These are phyloP conservation scores for Chlorodrepanis virens DNA, from an alignment of 2,113 vertebrate genomes.

Conservation along the genomic window DNA sequence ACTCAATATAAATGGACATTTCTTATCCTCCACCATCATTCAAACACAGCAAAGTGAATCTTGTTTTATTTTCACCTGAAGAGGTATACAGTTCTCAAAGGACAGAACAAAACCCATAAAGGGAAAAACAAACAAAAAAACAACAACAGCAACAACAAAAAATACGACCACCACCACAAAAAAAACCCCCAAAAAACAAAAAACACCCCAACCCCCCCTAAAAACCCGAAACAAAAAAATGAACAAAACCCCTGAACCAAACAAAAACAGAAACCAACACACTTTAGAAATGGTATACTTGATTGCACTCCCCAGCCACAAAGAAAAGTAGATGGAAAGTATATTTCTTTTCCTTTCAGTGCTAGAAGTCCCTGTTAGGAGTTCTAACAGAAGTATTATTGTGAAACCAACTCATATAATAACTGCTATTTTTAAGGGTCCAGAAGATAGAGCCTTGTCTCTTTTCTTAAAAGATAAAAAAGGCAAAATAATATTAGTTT, in stretches of 20 bases:
- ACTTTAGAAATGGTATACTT: background rate
- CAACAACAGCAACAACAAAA: background rate
- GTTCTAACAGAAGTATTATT: background rate
- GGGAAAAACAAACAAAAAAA: no score
- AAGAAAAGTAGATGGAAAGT: background rate
- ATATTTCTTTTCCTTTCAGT: background rate
- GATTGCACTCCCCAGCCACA: background rate
- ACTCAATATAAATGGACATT: background rate
- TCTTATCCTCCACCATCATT: background rate
- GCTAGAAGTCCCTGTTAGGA: background rate
- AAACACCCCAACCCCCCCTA: no score
- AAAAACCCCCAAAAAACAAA: background rate
- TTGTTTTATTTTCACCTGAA: background rate
- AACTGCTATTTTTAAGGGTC: background rate
- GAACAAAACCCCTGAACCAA: background rate
- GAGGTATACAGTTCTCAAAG: background rate
- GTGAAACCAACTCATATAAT: background rate
- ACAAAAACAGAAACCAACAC: background rate
- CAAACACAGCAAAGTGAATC: background rate
- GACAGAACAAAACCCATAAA: background rate
- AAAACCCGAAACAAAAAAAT: no score
- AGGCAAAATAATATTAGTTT: background rate
- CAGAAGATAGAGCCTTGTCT: background rate
- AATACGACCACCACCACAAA: background rate
- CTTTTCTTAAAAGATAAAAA: background rate